These are phyloP conservation scores for Agrilus planipennis DNA, from an alignment of 1,140 invertebrate species.

Conservation along the genomic window DNA sequence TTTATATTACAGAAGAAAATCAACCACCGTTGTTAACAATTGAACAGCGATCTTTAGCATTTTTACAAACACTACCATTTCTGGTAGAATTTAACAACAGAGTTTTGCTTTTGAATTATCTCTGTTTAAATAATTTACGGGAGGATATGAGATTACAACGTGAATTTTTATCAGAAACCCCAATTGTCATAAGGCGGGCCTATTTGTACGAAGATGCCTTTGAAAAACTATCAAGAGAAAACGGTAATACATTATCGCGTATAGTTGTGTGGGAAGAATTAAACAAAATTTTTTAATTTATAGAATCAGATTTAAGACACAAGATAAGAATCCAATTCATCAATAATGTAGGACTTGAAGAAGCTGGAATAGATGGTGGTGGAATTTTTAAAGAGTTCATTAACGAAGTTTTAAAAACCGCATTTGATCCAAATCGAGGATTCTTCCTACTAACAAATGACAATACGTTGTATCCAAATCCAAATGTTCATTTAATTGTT, in stretches of 20 bases:
- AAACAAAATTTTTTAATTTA: conserved; percentile 11
- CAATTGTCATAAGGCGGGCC: conserved; percentile 68
- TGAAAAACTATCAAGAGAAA: conserved; percentile 82
- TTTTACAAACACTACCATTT: conserved; percentile 88
- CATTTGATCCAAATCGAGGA: conserved; percentile 93
- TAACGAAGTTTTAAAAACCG: conserved; percentile 82
- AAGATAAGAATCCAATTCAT: conserved; percentile 82
- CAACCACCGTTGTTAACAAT: conserved; percentile 77
- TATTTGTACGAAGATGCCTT: conserved; percentile 97
- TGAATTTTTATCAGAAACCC: conserved; percentile 22
- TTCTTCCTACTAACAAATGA: conserved; percentile 88
- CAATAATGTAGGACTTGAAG: conserved; percentile 80
- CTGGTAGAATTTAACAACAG: conserved; percentile 82
- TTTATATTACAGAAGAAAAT: conserved; percentile 38
- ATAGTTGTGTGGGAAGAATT: background rate
- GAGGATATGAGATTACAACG: conserved; percentile 24
- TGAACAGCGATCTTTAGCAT: conserved; percentile 75
- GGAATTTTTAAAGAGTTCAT: conserved; percentile 89
- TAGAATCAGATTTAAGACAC: conserved; percentile 76
- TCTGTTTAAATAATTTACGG: conserved; percentile 34
- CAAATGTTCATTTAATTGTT: conserved; percentile 70
- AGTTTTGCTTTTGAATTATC: conserved; percentile 72
- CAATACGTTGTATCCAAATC: conserved; percentile 92
- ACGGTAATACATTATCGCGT: no score
- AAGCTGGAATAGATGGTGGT: conserved; percentile 93